Conservation (phyloP, 92 coral and sea anemone species). For the Micromussa lordhowensis region DNA sequence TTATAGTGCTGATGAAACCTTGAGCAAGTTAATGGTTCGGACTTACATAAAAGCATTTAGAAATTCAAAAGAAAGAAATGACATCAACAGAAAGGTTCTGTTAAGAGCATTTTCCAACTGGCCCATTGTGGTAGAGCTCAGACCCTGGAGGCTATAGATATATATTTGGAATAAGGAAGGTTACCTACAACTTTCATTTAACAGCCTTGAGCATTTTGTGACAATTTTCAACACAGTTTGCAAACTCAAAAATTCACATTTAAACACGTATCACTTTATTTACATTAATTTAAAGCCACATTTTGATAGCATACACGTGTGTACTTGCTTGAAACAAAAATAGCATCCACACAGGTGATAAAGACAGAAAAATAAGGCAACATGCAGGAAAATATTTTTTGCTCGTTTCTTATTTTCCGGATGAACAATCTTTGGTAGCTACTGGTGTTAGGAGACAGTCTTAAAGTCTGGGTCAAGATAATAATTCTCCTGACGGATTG, state of each 20-base stretch:
- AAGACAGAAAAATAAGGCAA: neutral
- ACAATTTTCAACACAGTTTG: too few species aligned
- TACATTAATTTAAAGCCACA: too few species aligned
- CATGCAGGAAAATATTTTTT: neutral
- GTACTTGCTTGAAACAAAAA: neutral
- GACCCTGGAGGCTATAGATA: too few species aligned
- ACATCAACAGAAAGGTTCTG: neutral
- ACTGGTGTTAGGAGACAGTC: constrained; percentile 40
- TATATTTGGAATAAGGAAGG: too few species aligned
- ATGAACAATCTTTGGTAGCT: constrained; percentile 3
- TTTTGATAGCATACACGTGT: too few species aligned
- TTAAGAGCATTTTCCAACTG: neutral
- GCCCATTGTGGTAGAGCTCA: neutral
- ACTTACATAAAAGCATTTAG: too few species aligned
- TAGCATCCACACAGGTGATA: neutral
- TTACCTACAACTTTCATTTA: too few species aligned
- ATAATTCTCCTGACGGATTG: neutral
- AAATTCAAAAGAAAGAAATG: neutral
- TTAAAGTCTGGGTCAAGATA: neutral
- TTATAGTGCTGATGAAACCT: neutral
- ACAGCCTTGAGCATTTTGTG: too few species aligned
- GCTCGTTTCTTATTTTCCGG: neutral
- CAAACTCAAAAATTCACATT: too few species aligned
- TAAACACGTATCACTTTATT: too few species aligned
- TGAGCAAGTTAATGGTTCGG: neutral